Conservation (phyloP, 2,113 vertebrate species). For the Bolborhynchus lineola region DNA sequence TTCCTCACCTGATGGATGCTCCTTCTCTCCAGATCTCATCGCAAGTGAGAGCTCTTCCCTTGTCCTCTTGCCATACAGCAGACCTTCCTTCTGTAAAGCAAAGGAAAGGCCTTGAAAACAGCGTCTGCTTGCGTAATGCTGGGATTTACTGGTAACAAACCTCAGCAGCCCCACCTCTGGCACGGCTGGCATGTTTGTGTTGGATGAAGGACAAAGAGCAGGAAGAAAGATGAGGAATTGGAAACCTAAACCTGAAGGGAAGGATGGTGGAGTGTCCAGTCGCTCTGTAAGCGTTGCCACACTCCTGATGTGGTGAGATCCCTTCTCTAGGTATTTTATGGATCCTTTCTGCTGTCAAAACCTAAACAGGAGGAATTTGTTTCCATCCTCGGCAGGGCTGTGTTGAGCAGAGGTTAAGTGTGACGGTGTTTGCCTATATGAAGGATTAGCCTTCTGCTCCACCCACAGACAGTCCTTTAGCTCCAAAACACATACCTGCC, state of each 20-base stretch:
- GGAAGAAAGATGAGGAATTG: neutral
- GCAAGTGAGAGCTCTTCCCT: fast-evolving
- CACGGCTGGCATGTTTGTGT: neutral
- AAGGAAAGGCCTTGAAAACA: neutral
- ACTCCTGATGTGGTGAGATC: fast-evolving
- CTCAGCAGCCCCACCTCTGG: neutral
- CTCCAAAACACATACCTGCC: neutral
- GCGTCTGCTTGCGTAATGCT: neutral
- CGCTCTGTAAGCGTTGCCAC: fast-evolving
- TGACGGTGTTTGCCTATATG: neutral
- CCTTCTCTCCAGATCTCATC: neutral
- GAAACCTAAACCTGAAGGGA: neutral
- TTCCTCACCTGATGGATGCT: fast-evolving
- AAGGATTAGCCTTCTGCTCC: neutral
- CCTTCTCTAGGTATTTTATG: fast-evolving
- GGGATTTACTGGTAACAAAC: neutral
- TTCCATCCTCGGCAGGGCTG: neutral
- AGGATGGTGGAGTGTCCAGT: neutral
- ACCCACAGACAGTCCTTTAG: neutral
- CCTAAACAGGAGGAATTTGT: neutral
- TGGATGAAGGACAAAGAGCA: neutral
- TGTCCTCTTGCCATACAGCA: neutral
- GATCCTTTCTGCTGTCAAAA: neutral
- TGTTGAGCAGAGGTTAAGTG: neutral
- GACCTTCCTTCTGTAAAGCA: fast-evolving